Evolutionary conservation across 2,888 invertebrate species (phyloP).

Genomic region (Dermolepida albohirtum): DNA sequence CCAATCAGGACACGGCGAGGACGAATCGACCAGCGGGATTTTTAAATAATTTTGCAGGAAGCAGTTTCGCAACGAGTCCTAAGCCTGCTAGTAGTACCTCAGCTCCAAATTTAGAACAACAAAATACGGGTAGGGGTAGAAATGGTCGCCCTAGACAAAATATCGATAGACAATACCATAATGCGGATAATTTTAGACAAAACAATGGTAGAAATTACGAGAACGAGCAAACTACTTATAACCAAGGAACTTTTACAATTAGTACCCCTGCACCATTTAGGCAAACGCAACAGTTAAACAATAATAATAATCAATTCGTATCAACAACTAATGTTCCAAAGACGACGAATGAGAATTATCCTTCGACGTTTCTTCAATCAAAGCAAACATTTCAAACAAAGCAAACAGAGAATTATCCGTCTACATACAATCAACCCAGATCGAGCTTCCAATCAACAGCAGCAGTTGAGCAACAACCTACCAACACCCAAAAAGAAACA

Average conservation of each 20-base stretch:
- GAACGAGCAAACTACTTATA: constrained; percentile 47
- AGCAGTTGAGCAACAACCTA: constrained; percentile 44
- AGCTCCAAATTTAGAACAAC: constrained; percentile 50
- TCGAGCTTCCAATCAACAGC: constrained; percentile 47
- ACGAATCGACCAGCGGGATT: constrained; percentile 61
- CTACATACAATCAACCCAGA: constrained; percentile 47
- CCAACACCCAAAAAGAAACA: constrained; percentile 36
- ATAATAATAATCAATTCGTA: constrained; percentile 47
- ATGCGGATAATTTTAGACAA: constrained; percentile 57
- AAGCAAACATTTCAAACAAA: constrained; percentile 43
- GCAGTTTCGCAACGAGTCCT: constrained; percentile 66
- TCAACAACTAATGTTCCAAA: constrained; percentile 50
- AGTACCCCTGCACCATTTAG: constrained; percentile 64
- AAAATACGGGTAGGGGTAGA: constrained; percentile 40
- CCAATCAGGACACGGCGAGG: constrained; percentile 57
- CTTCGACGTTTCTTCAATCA: constrained; percentile 41
- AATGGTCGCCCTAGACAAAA: constrained; percentile 51
- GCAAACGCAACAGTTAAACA: constrained; percentile 55
- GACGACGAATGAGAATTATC: constrained; percentile 48
- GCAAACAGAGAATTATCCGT: constrained; percentile 57
- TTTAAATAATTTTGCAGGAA: constrained; percentile 66
- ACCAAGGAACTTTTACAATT: constrained; percentile 55
- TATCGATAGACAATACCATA: constrained; percentile 52
- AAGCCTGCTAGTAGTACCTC: constrained; percentile 60
- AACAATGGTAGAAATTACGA: constrained; percentile 44